These are phyloP conservation scores for Phoebastria nigripes DNA, from an alignment of 2,797 vertebrate species.

Conservation along the genomic window DNA sequence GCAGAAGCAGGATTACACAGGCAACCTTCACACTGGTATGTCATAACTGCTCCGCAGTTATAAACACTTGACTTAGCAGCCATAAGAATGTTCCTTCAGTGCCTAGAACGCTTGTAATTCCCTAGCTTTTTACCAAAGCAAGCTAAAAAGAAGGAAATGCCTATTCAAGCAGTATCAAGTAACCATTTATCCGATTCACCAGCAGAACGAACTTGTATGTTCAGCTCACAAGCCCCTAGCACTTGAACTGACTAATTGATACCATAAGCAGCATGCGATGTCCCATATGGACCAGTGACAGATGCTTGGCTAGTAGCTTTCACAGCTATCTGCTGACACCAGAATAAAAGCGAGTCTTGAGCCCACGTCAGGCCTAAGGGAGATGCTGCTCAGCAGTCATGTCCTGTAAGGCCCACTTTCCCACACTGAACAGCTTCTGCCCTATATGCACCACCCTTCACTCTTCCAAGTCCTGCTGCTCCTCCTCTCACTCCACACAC, in stretches of 20 bases:
- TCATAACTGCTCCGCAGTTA: not conserved
- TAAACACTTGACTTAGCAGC: not conserved
- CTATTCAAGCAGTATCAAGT: not conserved
- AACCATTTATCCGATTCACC: not conserved
- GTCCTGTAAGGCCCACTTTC: not conserved
- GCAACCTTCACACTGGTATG: not conserved
- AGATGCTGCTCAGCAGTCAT: not conserved
- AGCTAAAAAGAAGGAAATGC: not conserved
- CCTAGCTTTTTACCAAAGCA: not conserved
- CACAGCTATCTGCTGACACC: not conserved
- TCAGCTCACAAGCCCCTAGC: not conserved
- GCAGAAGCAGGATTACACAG: not conserved
- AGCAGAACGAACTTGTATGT: not conserved
- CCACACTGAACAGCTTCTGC: not conserved
- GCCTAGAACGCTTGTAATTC: not conserved
- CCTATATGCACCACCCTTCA: not conserved
- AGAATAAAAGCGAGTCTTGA: not conserved
- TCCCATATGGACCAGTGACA: constrained; percentile 18
- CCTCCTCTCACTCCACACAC: not conserved
- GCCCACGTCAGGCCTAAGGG: not conserved
- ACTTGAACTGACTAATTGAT: not conserved
- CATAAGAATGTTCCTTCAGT: not conserved
- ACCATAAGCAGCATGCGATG: not conserved
- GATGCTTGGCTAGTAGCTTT: not conserved
- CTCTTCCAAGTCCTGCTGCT: not conserved